A percentile compares a stretch with the other conserved stretches of the same genome.
These are phyloP conservation scores for Ptilonorhynchus violaceus DNA, from an alignment of 2,113 vertebrate genomes.

Conservation along the genomic window DNA sequence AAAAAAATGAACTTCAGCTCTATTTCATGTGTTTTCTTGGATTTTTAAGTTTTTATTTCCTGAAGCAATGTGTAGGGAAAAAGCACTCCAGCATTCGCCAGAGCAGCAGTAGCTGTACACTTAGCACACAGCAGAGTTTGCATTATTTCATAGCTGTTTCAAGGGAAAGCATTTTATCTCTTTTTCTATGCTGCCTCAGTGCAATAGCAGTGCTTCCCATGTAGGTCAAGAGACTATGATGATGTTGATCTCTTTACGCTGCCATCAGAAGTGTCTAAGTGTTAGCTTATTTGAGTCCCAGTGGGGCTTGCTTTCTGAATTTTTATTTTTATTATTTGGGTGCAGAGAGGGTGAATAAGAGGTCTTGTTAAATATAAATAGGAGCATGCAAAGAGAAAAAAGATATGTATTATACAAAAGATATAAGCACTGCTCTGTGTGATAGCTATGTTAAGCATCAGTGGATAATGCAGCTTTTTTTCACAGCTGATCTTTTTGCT, in stretches of 20 bases:
- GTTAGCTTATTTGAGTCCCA: background rate
- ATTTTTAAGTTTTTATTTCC: conserved; percentile 20
- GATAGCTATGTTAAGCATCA: conserved; percentile 6
- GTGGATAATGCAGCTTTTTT: background rate
- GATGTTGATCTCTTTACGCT: background rate
- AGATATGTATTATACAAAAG: background rate
- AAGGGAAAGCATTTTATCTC: conserved; percentile 38
- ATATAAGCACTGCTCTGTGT: background rate
- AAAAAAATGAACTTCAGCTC: conserved; percentile 29
- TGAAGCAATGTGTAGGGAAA: background rate
- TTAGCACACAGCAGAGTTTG: conserved; percentile 43
- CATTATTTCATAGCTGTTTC: conserved; percentile 47
- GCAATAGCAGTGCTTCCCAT: background rate
- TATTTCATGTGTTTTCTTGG: conserved; percentile 13
- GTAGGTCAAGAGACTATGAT: conserved; percentile 34
- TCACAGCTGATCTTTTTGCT: background rate
- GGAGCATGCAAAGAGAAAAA: background rate
- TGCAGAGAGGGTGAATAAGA: background rate
- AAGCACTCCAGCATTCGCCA: background rate
- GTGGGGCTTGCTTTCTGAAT: background rate
- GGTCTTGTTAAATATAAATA: background rate
- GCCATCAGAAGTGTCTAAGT: background rate
- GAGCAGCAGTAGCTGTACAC: background rate
- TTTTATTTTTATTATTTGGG: conserved; percentile 1
- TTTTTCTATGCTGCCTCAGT: conserved; percentile 32